phyloP scores from a whole-genome alignment of 2,888 invertebrate genomes.

The Julus scanicus region DNA sequence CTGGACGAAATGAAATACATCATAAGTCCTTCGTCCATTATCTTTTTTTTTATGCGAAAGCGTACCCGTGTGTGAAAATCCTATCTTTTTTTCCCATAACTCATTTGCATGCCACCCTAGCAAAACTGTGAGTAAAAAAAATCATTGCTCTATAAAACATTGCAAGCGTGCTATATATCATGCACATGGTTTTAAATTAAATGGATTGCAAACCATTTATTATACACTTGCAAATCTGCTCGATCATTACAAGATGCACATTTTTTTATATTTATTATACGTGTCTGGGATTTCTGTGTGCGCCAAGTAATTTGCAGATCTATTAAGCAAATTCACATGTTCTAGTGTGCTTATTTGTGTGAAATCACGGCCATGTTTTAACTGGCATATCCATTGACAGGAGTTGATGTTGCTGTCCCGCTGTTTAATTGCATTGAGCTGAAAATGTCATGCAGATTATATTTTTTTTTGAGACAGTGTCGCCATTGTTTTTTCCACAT shows the following conservation, averaged over 20 bases:
- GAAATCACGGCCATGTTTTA: neutral
- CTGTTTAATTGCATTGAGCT: neutral
- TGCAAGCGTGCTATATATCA: neutral
- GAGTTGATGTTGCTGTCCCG: neutral
- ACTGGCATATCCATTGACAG: neutral
- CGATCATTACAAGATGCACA: neutral
- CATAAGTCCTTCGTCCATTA: neutral
- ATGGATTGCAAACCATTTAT: neutral
- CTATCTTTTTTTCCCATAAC: neutral
- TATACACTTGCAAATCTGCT: neutral
- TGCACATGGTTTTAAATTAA: neutral
- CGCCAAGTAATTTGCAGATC: neutral
- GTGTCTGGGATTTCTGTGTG: neutral
- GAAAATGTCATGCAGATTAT: neutral
- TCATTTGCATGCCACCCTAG: neutral
- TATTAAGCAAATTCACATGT: neutral
- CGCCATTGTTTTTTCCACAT: neutral
- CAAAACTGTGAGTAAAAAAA: neutral
- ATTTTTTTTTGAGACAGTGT: neutral
- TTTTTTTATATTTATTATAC: neutral
- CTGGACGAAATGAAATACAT: neutral
- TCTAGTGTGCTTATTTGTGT: neutral
- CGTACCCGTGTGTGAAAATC: conserved; percentile 5
- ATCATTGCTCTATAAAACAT: neutral
- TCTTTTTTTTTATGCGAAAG: neutral